Percentiles rank a stretch among this genome's conserved stretches.
Conservation (phyloP, 2,888 invertebrate species). For the Rambutsinella grinnellia region DNA sequence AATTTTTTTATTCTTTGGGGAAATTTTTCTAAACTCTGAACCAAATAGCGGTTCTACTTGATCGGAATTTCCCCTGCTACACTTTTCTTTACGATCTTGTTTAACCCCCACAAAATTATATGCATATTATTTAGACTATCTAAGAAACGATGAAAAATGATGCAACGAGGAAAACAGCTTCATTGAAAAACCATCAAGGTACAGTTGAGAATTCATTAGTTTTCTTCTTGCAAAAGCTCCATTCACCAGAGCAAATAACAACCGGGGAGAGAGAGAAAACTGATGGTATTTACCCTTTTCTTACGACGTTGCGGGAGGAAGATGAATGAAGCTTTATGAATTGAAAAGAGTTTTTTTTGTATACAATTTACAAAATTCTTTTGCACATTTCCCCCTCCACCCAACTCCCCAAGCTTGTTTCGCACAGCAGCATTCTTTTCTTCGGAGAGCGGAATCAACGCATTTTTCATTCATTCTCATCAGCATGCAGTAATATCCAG, state of each 20-base stretch:
- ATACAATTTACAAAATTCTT: background rate
- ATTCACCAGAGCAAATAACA: slow-evolving; percentile 1
- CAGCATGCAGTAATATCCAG: background rate
- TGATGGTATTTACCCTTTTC: background rate
- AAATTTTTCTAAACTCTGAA: slow-evolving; percentile 1
- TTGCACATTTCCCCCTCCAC: too few relatives aligned
- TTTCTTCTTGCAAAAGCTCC: background rate
- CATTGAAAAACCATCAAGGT: background rate
- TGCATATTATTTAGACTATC: background rate
- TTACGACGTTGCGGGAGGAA: background rate
- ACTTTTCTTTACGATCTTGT: background rate
- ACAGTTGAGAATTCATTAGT: background rate
- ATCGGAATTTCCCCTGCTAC: slow-evolving; percentile 31
- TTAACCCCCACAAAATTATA: background rate
- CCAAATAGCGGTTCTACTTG: slow-evolving; percentile 45
- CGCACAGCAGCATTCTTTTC: background rate
- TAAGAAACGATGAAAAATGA: background rate
- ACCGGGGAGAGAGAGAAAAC: background rate
- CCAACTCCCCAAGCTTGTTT: background rate
- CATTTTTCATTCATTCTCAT: background rate
- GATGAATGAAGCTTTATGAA: background rate
- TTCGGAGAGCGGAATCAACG: background rate
- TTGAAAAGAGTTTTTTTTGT: background rate
- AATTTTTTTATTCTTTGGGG: background rate
- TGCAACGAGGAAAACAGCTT: background rate